These are phyloP conservation scores for Xenopus laevis DNA, from an alignment of 2,113 vertebrate species.

Conservation along the genomic window DNA sequence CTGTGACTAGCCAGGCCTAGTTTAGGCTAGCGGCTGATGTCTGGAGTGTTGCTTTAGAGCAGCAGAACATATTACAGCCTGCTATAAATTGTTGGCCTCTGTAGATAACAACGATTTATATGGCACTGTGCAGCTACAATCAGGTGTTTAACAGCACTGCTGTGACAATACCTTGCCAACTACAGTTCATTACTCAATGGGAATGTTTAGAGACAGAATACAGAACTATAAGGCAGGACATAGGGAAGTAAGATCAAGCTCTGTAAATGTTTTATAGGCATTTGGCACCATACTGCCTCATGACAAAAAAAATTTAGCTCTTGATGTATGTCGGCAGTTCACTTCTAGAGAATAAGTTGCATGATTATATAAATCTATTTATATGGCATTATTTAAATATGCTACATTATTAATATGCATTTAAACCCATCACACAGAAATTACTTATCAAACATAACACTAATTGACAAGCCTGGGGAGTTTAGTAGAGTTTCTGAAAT, in stretches of 20 bases:
- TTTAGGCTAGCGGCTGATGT: conserved; percentile 48
- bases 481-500: too few relatives aligned
- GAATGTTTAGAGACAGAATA: background rate
- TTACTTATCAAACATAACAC: too few relatives aligned
- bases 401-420: too few relatives aligned
- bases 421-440: too few relatives aligned
- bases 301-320: too few relatives aligned
- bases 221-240: background rate
- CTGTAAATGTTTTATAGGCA: background rate
- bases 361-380: too few relatives aligned
- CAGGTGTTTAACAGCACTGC: background rate
- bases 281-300: too few relatives aligned
- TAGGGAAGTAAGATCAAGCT: background rate
- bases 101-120: conserved; percentile 25
- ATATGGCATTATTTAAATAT: too few relatives aligned
- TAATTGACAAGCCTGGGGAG: too few relatives aligned
- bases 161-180: background rate
- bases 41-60: conserved; percentile 43
- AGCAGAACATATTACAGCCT: background rate
- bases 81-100: conserved; percentile 6
- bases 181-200: background rate
- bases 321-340: too few relatives aligned
- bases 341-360: too few relatives aligned
- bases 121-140: background rate
- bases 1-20: conserved; percentile 45